A percentile compares a stretch with the other conserved stretches of the same genome.
Evolutionary conservation across 2,113 vertebrate species (phyloP).

Genomic region (Eretmodus cyanostictus): DNA sequence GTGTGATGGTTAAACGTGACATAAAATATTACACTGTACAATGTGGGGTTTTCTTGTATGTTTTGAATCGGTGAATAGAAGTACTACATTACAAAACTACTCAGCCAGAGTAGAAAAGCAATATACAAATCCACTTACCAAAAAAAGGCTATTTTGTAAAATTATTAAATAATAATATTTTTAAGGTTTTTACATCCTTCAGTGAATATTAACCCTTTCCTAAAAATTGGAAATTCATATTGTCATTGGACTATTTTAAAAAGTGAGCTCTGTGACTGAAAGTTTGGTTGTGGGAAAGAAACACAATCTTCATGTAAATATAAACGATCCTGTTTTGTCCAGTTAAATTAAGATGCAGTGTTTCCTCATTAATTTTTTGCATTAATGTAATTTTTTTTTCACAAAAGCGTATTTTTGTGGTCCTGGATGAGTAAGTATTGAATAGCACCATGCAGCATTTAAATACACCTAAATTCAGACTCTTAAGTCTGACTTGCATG

Average conservation of each 20-base stretch:
- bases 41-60: accelerated
- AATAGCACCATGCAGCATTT: background rate
- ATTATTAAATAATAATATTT: background rate
- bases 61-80: background rate
- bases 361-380: background rate
- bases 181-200: background rate
- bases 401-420: background rate
- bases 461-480: background rate
- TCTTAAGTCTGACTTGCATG: background rate
- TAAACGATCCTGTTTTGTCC: background rate
- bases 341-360: background rate
- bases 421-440: background rate
- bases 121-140: background rate
- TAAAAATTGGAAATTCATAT: background rate
- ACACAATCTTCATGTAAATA: background rate
- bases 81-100: background rate
- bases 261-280: background rate
- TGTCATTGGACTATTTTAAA: background rate
- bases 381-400: background rate
- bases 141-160: background rate
- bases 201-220: background rate
- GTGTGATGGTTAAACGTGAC: background rate
- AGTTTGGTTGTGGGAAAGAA: background rate
- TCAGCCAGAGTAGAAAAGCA: background rate
- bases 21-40: background rate